Evolutionary conservation across 2,888 invertebrate genomes (phyloP).

Genomic region (Hyalella azteca): DNA sequence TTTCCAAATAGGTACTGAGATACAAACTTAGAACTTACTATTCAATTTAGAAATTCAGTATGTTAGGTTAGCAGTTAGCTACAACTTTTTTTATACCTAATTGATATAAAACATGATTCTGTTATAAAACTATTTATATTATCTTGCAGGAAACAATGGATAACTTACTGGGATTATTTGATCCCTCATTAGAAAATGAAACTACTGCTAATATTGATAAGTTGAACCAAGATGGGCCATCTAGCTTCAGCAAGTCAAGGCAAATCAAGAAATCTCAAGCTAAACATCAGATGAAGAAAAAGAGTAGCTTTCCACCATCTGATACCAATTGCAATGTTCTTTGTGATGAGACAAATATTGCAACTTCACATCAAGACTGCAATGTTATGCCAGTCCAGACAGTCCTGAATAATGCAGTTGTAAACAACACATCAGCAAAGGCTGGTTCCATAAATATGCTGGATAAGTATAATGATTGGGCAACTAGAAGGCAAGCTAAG

Average conservation of each 20-base stretch:
- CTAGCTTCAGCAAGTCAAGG: neutral
- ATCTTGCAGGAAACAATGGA: slow-evolving; percentile 50
- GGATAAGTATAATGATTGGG: slow-evolving; percentile 26
- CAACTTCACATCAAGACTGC: neutral
- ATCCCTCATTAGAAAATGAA: slow-evolving; percentile 56
- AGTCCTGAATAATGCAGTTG: slow-evolving; percentile 3
- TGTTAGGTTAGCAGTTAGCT: too few species aligned
- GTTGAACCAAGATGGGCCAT: slow-evolving; percentile 35
- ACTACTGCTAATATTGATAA: slow-evolving; percentile 48
- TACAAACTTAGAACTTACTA: too few species aligned
- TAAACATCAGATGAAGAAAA: neutral
- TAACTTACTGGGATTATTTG: slow-evolving; percentile 53
- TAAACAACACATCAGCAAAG: neutral
- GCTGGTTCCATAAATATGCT: slow-evolving; percentile 9
- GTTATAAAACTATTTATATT: too few species aligned
- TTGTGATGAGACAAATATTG: neutral
- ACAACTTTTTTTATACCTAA: too few species aligned
- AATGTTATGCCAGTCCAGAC: neutral
- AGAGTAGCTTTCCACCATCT: neutral
- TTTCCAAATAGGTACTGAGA: too few species aligned
- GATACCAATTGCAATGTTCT: neutral
- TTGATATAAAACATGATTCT: too few species aligned
- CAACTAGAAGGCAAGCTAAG: slow-evolving; percentile 15
- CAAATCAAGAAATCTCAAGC: neutral
- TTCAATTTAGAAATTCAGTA: too few species aligned